Evolutionary conservation across 2,113 vertebrate species (phyloP).

Genomic region (Jacana jacana): DNA sequence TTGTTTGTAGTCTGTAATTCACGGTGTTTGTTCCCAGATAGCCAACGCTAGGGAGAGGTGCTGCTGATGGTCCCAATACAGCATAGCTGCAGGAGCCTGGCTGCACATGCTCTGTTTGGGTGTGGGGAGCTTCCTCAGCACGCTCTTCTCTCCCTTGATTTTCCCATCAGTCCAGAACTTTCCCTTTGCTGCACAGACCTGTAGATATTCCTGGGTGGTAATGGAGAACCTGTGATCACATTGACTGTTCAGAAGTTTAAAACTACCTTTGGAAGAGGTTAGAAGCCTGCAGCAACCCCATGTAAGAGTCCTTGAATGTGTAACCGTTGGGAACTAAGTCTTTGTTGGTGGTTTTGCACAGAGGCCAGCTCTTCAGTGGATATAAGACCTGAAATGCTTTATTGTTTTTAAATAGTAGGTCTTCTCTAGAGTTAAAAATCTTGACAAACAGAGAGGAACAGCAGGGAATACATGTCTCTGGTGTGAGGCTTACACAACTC

Average conservation of each 20-base stretch:
- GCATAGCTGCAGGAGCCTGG: neutral
- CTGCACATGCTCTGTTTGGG: rapidly evolving
- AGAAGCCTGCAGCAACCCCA: neutral
- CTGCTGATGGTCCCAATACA: neutral
- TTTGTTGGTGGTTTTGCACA: neutral
- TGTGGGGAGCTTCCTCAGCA: neutral
- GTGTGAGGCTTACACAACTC: neutral
- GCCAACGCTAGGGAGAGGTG: neutral
- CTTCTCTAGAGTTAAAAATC: neutral
- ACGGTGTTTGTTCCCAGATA: neutral
- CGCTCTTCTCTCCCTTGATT: neutral
- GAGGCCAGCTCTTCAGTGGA: neutral
- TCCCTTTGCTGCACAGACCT: neutral
- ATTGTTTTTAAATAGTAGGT: neutral
- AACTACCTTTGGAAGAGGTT: neutral
- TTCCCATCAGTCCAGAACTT: neutral
- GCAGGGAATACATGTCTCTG: neutral
- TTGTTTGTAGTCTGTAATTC: neutral
- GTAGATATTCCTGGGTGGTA: neutral
- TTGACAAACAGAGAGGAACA: neutral
- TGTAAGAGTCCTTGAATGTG: neutral
- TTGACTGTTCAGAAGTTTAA: neutral
- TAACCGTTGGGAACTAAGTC: neutral
- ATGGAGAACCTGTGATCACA: neutral
- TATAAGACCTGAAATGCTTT: neutral